Evolutionary conservation across 2,797 vertebrate species (phyloP).

Genomic region (Dallia pectoralis): DNA sequence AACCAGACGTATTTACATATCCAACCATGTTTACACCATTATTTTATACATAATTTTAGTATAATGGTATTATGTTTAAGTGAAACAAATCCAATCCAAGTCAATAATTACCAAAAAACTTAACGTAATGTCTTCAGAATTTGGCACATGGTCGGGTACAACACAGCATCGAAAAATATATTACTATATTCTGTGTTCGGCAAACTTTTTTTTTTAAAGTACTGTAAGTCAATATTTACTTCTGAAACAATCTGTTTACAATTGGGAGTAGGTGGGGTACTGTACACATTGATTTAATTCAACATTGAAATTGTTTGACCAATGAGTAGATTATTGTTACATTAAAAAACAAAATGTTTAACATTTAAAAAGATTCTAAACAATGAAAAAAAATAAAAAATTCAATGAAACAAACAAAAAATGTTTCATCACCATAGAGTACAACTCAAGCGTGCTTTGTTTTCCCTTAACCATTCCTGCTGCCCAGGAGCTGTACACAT

Average conservation of each 20-base stretch:
- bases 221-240: slow-evolving; percentile 23
- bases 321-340: slow-evolving; percentile 50
- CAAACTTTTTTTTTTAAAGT: slow-evolving; percentile 55
- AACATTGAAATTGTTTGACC: neutral
- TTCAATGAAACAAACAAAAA: slow-evolving; percentile 55
- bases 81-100: slow-evolving; percentile 14
- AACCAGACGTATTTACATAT: neutral
- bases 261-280: slow-evolving; percentile 55
- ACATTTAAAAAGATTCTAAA: slow-evolving; percentile 10
- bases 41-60: slow-evolving; percentile 9
- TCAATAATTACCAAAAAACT: slow-evolving; percentile 34
- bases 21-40: neutral
- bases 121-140: slow-evolving; percentile 43
- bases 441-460: slow-evolving; percentile 65
- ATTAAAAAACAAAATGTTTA: slow-evolving; percentile 73
- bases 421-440: slow-evolving; percentile 67
- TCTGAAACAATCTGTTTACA: slow-evolving; percentile 61
- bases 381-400: slow-evolving; percentile 58
- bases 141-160: slow-evolving; percentile 51
- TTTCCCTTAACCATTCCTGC: slow-evolving; percentile 22
- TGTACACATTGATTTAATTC: slow-evolving; percentile 21
- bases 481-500: slow-evolving; percentile 42
- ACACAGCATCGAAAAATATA: slow-evolving; percentile 37
- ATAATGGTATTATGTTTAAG: neutral
- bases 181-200: slow-evolving; percentile 58